Evolutionary conservation across 2,797 vertebrate genomes (phyloP), one percentile per base, ranked within the genome.

Genomic region (Ibycter americanus): DNA sequence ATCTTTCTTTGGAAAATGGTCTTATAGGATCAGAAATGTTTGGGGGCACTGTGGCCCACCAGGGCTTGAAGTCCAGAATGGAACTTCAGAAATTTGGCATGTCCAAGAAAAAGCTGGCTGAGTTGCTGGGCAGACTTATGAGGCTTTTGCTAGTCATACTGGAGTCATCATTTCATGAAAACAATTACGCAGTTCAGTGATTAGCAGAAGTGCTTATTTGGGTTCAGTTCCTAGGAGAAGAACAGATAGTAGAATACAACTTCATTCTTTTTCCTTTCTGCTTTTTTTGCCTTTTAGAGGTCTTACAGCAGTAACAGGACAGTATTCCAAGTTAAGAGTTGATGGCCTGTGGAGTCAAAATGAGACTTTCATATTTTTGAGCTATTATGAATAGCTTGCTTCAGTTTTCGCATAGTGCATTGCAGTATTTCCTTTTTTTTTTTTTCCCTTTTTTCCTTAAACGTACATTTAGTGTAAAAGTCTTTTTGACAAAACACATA

Each of bases 131-230:
- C 88, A 88, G 59, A 49, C 56, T 42, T 95, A 80, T 95, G 94
- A 84, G 82, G 59, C 88, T 96, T 90, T 94, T 96, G 93, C 91
- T 90, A 62, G 6, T 58, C 74, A 91, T 87, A 84, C 85, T 36
- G 34, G 46, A 96, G 73, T 56, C 80, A 65, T 91, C 87, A 76
- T 90, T 94, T 94, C 68, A 23, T 73, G 87, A 97, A 96, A 89
- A 78, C 83, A 95, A 38, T 83, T 90, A 66, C 31, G 73, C 76
- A 84, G 62, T 93, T 94, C 85, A 83, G 49, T 44, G 29, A 79
- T 96, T 95, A 89, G 65, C 77, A 72, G 83, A 18, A 89, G 76
- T 91, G 72, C 90, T 90, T 96, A 78, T 96, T 92, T 96, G 66
- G 51, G 65, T 90, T 83, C 89, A 84, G 80, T 59, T 92, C 32